Evolutionary conservation across 2,888 invertebrate genomes (phyloP).

Genomic region (Drosophila nigricruria): DNA sequence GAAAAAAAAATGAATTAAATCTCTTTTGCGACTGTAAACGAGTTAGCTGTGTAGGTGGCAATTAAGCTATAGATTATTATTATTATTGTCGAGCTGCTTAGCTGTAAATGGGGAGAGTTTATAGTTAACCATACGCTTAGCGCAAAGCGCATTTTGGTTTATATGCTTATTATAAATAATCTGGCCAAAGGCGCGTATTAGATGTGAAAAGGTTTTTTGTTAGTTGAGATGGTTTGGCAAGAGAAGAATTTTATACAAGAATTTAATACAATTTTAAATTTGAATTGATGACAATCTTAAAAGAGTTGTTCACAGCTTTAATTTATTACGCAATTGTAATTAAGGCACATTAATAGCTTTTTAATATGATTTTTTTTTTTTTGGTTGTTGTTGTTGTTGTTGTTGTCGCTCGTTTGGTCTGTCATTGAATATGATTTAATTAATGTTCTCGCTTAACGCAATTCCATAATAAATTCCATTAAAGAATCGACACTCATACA

Average conservation of each 20-base stretch:
- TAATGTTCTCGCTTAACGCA: constrained; percentile 58
- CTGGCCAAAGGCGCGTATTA: background rate
- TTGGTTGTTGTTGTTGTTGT: background rate
- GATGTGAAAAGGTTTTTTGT: background rate
- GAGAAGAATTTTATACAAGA: no score
- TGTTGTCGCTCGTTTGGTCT: constrained; percentile 18
- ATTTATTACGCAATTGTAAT: constrained; percentile 35
- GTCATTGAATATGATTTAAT: constrained; percentile 64
- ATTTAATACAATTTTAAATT: no score
- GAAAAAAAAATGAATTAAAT: background rate
- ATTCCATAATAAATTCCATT: constrained; percentile 72
- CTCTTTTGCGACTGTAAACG: constrained; percentile 31
- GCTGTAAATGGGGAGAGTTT: constrained; percentile 7
- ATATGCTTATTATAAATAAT: constrained; percentile 1
- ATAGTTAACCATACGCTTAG: background rate
- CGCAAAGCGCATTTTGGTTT: constrained; percentile 4
- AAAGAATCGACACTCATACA: constrained; percentile 53
- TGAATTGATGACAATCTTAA: background rate
- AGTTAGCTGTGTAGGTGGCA: constrained; percentile 41
- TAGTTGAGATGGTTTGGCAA: background rate
- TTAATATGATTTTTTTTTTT: constrained; percentile 26
- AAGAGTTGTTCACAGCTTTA: constrained; percentile 7
- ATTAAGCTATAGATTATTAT: constrained; percentile 56
- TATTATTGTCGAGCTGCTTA: constrained; percentile 42
- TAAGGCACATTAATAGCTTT: constrained; percentile 53